Evolutionary conservation across 2,113 vertebrate species (phyloP).

Genomic region (Egretta garzetta): DNA sequence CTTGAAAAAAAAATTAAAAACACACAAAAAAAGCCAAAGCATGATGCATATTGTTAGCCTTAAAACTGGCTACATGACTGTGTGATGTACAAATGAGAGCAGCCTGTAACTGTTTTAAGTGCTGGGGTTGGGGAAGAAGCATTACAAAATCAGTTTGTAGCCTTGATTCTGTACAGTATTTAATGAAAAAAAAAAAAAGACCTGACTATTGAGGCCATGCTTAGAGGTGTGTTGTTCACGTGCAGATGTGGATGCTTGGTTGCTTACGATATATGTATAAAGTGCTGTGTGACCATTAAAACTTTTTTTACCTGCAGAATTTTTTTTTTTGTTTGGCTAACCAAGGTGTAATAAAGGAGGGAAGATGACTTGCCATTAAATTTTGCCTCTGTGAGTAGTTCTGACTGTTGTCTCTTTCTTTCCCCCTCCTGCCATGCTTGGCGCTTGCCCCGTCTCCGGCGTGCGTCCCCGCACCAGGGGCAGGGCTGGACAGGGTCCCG

Average conservation of each 20-base stretch:
- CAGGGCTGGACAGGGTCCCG: fast-evolving
- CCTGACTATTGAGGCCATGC: conserved; percentile 66
- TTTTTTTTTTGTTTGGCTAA: conserved; percentile 76
- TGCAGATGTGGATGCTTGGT: conserved; percentile 86
- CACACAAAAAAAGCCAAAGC: conserved; percentile 87
- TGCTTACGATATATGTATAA: conserved; percentile 84
- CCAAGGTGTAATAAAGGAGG: conserved; percentile 74
- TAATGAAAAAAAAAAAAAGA: conserved; percentile 45
- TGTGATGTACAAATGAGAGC: conserved; percentile 79
- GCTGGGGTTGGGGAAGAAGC: conserved; percentile 53
- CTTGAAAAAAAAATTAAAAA: conserved; percentile 57
- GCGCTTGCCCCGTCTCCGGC: fast-evolving
- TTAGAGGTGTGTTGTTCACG: conserved; percentile 74
- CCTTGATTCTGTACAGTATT: conserved; percentile 84
- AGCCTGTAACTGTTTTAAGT: conserved; percentile 63
- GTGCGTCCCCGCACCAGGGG: fast-evolving
- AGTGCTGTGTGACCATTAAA: conserved; percentile 84
- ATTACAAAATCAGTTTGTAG: conserved; percentile 77
- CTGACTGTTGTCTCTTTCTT: conserved; percentile 35
- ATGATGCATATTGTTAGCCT: conserved; percentile 92
- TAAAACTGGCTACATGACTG: conserved; percentile 83
- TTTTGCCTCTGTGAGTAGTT: conserved; percentile 75
- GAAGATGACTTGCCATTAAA: conserved; percentile 79
- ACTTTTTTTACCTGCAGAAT: conserved; percentile 78
- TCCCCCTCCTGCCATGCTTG: fast-evolving